Base-by-base conservation (phyloP, 2,113 vertebrate genomes). In the Nycticorax nycticorax region DNA sequence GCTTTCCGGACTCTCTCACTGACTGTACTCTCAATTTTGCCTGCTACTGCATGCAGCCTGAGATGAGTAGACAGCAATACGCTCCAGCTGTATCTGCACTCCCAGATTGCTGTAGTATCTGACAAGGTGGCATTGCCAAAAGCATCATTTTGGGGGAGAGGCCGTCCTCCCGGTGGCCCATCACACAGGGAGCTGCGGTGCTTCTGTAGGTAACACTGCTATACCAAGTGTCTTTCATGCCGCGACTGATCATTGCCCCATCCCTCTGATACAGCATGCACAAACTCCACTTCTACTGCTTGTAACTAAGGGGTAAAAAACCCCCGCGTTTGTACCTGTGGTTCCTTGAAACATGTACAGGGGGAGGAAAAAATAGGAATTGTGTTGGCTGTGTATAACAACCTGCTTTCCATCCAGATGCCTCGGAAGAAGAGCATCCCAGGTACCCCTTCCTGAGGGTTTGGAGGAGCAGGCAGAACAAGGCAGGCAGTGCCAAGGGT, bases 1-100 rank as follows among this genome's bases (percentile, higher is more conserved):
- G 96, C 89, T 97, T 97, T 93, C 93, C 13, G 3, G 92, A 73
- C 88, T 93, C 30, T 88, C 84, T 95, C 92, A 94, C 79, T 64
- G 91, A 95, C 94, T 82, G 88, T 85, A 88, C 62, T 96, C 87
- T 85, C 91, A 68, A 89, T 93, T 97, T 97, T 96, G 93, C 96
- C 95, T 97, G 79, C 93, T 92, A 83, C 94, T 94, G 97, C 97
- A 97, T 97, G 97, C 96, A 87, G 89, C 94, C 96, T 88, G 87
- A 93, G 96, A 92, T 39, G 89, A 94, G 68, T 87, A 96, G 89
- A 93, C 92, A 92, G 83, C 82, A 55, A 5, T 48, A 71, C 2
- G 68, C 94, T 77, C 87, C 83, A 92, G 91, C 96, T 95, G 84
- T 87, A 89, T 89, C 92, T 90, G 79, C 85, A 55, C 92, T 95